Evolutionary conservation across 2,888 invertebrate genomes (phyloP).

Genomic region (Stomorhina lunata): DNA sequence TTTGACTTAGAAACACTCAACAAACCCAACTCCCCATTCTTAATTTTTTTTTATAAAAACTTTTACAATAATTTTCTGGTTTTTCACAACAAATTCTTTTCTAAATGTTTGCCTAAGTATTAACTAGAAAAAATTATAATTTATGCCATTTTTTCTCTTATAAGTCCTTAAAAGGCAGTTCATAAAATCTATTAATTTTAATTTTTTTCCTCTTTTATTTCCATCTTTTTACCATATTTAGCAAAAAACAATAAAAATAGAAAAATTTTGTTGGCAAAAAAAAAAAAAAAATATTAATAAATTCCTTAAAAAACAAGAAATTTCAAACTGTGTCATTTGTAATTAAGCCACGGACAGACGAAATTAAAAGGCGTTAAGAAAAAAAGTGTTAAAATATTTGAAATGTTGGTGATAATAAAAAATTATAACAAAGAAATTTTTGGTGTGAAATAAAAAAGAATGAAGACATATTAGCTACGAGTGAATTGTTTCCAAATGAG

Average conservation of each 20-base stretch:
- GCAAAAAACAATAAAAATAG: conserved; percentile 1
- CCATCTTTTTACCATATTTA: not conserved
- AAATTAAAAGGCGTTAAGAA: not conserved
- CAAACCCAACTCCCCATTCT: no score
- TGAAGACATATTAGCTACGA: not conserved
- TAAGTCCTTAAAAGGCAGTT: not conserved
- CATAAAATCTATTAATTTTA: conserved; percentile 14
- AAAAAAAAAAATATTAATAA: not conserved
- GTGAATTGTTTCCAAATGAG: conserved; percentile 19
- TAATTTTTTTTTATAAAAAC: no score
- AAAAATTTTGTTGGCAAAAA: conserved; percentile 5
- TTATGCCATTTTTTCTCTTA: not conserved
- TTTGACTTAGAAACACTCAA: no score
- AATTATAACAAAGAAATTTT: not conserved
- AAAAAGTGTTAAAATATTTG: conserved; percentile 33
- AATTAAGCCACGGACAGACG: not conserved
- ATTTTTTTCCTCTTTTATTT: not conserved
- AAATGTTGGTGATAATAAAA: not conserved
- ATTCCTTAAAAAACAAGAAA: not conserved
- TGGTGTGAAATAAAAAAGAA: not conserved
- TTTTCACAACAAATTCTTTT: no score
- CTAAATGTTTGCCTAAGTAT: conserved; percentile 44
- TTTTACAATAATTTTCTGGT: not conserved
- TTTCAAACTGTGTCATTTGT: not conserved
- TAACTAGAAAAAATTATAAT: conserved; percentile 43